Base-by-base conservation (phyloP, 2,888 invertebrate genomes). In the Atherix ibis region DNA sequence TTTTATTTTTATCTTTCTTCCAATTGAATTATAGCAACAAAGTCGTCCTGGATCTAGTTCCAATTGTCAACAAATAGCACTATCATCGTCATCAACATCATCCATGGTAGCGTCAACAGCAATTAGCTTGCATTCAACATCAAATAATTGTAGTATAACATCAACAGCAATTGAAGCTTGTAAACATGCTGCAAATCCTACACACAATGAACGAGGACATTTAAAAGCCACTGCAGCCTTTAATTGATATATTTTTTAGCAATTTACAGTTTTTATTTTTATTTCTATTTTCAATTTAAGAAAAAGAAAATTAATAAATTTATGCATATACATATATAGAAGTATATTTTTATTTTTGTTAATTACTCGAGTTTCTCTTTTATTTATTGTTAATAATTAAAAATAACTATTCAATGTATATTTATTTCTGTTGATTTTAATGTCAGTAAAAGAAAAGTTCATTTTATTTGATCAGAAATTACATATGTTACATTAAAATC, bases 211-310 rank as follows among this genome's bases (percentile, higher is more conserved):
- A 34, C 41, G 46, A 17, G 41, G 43, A 5, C 38, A 42, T 19
- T 35, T 45, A n/a, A 48, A 48, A 40, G 46, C 45, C 10, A 45
- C 48, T 31, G 40, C 48, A 31, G 46, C 46, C 36, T 46, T 45
- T 33, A 46, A 46, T 39, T 46, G 42, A 26, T 8, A 32, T 14
- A 32, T 16, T 13, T 18, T 8, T 19, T 9, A 22, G n/a, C n/a
- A n/a, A n/a, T n/a, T n/a, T n/a, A n/a, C n/a, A n/a, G n/a, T n/a
- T n/a, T n/a, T n/a, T n/a, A n/a, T n/a, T n/a, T n/a, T n/a, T n/a
- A n/a, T n/a, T n/a, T n/a, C n/a, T n/a, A n/a, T n/a, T n/a, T n/a
- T n/a, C n/a, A n/a, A n/a, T n/a, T n/a, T n/a, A n/a, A n/a, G n/a
- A n/a, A n/a, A n/a, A n/a, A n/a, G n/a, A n/a, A n/a, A n/a, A n/a